Percentiles rank a stretch among this genome's conserved stretches.
Evolutionary conservation across 1,140 invertebrate species (phyloP).

Genomic region (Rhagoletis zephyria): DNA sequence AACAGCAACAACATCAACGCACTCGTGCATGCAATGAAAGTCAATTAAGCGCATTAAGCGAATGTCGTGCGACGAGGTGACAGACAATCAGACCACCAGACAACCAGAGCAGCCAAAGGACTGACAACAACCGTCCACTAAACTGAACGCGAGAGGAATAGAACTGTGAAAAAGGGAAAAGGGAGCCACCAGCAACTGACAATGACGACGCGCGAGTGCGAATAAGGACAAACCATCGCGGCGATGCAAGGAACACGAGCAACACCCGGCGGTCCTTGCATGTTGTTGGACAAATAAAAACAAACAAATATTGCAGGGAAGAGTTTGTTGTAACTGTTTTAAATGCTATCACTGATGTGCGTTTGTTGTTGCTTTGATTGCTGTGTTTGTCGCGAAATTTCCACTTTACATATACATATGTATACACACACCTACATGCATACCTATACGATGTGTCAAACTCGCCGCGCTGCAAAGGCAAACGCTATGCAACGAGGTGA

Average conservation of each 20-base stretch:
- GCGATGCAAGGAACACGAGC: neutral
- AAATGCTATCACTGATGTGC: neutral
- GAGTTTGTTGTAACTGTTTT: neutral
- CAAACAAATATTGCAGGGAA: neutral
- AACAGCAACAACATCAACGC: constrained; percentile 25
- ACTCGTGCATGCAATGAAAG: constrained; percentile 47
- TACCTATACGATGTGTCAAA: neutral
- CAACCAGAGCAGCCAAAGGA: neutral
- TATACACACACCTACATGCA: neutral
- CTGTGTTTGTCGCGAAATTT: constrained; percentile 28
- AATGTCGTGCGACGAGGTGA: neutral
- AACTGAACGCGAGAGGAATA: neutral
- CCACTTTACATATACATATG: neutral
- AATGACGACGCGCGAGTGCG: neutral
- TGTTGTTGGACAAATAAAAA: constrained; percentile 23
- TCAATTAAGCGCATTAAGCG: constrained; percentile 51
- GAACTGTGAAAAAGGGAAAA: neutral
- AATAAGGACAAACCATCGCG: neutral
- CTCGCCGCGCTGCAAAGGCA: neutral
- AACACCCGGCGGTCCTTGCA: too few relatives aligned
- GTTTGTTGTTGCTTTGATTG: neutral
- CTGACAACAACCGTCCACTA: too few relatives aligned
- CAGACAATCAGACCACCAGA: neutral
- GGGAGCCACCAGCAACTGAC: neutral
- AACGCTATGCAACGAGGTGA: neutral